Evolutionary conservation across 2,113 vertebrate genomes (phyloP).

Genomic region (Lethenteron reissneri): DNA sequence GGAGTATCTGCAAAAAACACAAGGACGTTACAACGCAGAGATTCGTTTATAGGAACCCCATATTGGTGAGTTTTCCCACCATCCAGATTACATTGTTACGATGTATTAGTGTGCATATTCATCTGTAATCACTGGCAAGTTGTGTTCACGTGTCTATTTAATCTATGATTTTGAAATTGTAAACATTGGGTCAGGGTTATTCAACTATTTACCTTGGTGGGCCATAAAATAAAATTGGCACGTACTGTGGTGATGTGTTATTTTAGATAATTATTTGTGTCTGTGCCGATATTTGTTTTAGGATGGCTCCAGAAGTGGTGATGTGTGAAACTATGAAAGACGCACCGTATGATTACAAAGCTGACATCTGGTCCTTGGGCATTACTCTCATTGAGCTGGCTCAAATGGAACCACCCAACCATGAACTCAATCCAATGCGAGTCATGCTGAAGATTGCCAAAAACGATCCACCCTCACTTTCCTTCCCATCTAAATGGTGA

Average conservation of each 20-base stretch:
- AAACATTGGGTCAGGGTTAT: too few species aligned
- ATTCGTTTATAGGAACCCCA: conserved; percentile 91
- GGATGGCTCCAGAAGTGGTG: conserved; percentile 97
- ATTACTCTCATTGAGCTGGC: conserved; percentile 94
- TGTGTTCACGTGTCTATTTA: too few species aligned
- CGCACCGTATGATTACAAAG: conserved; percentile 82
- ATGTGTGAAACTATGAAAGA: conserved; percentile 99
- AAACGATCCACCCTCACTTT: conserved; percentile 55
- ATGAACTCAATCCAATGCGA: conserved; percentile 94
- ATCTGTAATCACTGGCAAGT: too few species aligned
- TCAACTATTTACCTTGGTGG: too few species aligned
- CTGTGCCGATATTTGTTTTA: too few species aligned
- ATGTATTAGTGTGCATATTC: too few species aligned
- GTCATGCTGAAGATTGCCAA: conserved; percentile 91
- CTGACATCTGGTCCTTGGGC: conserved; percentile 89
- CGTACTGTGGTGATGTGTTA: too few species aligned
- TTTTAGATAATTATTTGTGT: too few species aligned
- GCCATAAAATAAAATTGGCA: too few species aligned
- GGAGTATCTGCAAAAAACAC: conserved; percentile 93
- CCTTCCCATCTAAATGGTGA: conserved; percentile 69
- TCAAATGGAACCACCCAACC: conserved; percentile 79
- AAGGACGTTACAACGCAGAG: conserved; percentile 77
- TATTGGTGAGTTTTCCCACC: conserved; percentile 54
- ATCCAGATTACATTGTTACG: too few species aligned
- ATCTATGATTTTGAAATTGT: too few species aligned